Conservation (phyloP, 1,140 invertebrate genomes). For the Brachionus rotundiformis region DNA sequence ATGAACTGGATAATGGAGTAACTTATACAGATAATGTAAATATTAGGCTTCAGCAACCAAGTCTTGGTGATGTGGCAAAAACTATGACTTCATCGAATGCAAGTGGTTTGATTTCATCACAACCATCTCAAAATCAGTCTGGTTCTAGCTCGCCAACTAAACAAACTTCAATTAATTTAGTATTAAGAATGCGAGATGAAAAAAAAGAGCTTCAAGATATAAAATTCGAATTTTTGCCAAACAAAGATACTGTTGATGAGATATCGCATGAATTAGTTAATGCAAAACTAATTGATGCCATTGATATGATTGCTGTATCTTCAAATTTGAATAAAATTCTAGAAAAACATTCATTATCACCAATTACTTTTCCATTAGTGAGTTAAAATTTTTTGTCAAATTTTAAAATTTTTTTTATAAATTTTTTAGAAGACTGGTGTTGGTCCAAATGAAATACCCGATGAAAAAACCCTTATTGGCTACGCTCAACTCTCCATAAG, state of each 20-base stretch:
- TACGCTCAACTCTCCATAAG: slow-evolving; percentile 89
- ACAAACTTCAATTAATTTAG: slow-evolving; percentile 22
- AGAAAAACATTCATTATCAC: slow-evolving; percentile 10
- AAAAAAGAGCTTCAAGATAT: slow-evolving; percentile 52
- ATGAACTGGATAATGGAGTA: background rate
- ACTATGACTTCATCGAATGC: background rate
- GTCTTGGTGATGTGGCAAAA: slow-evolving; percentile 20
- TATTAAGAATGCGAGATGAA: slow-evolving; percentile 39
- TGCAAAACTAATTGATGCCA: slow-evolving; percentile 50
- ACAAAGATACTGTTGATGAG: slow-evolving; percentile 32
- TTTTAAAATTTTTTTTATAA: slow-evolving; percentile 53
- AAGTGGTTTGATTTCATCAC: background rate
- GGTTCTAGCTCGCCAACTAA: background rate
- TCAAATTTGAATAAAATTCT: slow-evolving; percentile 36
- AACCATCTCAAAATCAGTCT: background rate
- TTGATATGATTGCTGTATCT: slow-evolving; percentile 42
- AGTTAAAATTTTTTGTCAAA: too few species aligned
- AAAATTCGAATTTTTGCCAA: slow-evolving; percentile 48
- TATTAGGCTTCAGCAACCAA: background rate
- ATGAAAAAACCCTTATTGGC: slow-evolving; percentile 89
- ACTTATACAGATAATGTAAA: slow-evolving; percentile 38
- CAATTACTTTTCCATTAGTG: slow-evolving; percentile 40
- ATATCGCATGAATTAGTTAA: slow-evolving; percentile 46
- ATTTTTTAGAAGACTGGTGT: slow-evolving; percentile 77
- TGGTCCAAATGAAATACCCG: slow-evolving; percentile 78